Conservation (phyloP, 2,888 invertebrate genomes). For the Drosophila paracracens region DNA sequence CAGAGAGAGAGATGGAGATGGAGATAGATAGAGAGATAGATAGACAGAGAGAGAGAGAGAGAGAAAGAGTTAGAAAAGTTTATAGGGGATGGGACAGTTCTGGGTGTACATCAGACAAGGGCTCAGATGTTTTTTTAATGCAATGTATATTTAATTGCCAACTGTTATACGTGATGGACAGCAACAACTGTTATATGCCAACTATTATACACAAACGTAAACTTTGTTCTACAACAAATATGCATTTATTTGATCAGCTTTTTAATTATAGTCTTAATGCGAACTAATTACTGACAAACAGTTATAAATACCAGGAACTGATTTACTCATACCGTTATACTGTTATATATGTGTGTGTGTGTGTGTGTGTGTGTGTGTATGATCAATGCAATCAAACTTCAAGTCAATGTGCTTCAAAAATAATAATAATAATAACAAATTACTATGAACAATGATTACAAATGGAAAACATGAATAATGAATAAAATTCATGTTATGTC, state of each 20-base stretch:
- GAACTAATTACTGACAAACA: neutral
- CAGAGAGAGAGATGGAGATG: no score
- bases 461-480: constrained; percentile 15
- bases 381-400: neutral
- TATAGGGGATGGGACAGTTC: neutral
- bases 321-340: constrained; percentile 7
- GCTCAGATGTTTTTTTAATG: neutral
- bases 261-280: neutral
- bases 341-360: neutral
- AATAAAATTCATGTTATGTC: constrained; percentile 30
- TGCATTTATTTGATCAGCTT: neutral
- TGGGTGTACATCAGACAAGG: neutral
- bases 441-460: constrained; percentile 29
- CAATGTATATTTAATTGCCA: neutral
- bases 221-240: neutral
- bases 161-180: neutral
- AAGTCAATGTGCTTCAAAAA: neutral
- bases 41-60: neutral
- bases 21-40: neutral
- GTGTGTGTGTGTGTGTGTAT: neutral
- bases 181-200: neutral
- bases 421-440: constrained; percentile 25
- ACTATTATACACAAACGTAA: no score
- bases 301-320: neutral
- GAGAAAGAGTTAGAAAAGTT: neutral